A percentile compares a stretch with the other conserved stretches of the same genome.
Conservation (phyloP, 2,888 invertebrate species). For the Caenorhabditis doughertyi region DNA sequence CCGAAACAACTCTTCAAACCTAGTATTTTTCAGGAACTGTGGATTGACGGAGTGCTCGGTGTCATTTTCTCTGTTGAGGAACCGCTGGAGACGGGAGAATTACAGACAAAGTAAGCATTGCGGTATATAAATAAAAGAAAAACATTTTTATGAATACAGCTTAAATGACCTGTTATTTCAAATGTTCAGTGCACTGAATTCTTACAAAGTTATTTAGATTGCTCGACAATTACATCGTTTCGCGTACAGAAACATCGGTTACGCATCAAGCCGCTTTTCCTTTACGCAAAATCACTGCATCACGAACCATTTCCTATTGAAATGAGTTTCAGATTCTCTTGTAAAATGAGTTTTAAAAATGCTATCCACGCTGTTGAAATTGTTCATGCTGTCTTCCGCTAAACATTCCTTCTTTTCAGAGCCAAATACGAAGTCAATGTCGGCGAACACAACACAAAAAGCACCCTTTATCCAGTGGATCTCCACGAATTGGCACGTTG, state of each 20-base stretch:
- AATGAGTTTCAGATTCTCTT: no score
- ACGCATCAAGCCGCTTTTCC: no score
- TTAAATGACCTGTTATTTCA: no score
- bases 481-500: constrained; percentile 29
- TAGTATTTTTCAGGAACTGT: constrained; percentile 21
- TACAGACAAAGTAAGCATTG: constrained; percentile 17
- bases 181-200: no score
- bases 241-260: no score
- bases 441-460: no score
- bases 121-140: not conserved
- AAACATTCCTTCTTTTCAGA: constrained; percentile 13
- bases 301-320: no score
- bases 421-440: not conserved
- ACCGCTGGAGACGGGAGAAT: not conserved
- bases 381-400: no score
- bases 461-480: not conserved
- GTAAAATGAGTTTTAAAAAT: no score
- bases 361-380: no score
- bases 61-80: not conserved
- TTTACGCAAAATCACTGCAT: no score
- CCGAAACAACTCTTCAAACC: not conserved
- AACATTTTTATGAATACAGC: not conserved
- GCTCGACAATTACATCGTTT: no score
- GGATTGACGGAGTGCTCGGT: constrained; percentile 40
- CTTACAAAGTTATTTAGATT: not conserved